Conservation (phyloP, 2,888 invertebrate species). For the Apamea anceps region DNA sequence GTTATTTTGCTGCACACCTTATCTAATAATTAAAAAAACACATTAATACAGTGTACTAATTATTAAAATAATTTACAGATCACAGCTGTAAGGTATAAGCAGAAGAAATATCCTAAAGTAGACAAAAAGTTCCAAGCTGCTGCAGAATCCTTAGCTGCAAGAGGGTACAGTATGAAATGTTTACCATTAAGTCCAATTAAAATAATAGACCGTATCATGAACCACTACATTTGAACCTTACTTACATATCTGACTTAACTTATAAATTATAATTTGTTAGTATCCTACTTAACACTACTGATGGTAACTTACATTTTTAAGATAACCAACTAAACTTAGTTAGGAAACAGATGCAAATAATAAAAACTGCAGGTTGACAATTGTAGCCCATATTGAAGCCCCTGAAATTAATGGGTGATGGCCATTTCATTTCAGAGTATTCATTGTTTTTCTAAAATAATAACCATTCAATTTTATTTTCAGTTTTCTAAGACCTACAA, state of each 20-base stretch:
- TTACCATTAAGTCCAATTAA: background rate
- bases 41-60: background rate
- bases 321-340: background rate
- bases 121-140: conserved; percentile 88
- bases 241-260: background rate
- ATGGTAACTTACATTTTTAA: background rate
- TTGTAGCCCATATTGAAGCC: background rate
- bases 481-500: conserved; percentile 94
- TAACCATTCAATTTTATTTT: conserved; percentile 51
- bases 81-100: conserved; percentile 75
- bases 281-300: background rate
- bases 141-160: conserved; percentile 92
- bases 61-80: conserved; percentile 70
- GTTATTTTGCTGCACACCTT: conserved; percentile 70
- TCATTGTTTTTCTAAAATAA: background rate
- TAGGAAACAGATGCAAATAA: background rate
- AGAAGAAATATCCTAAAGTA: conserved; percentile 83
- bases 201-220: background rate
- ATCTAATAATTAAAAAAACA: background rate
- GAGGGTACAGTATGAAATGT: conserved; percentile 90
- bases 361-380: background rate
- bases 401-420: background rate
- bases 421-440: background rate
- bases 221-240: background rate
- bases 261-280: background rate